Evolutionary conservation across 2,113 vertebrate genomes (phyloP).

Genomic region (Oreochromis tanganicae): DNA sequence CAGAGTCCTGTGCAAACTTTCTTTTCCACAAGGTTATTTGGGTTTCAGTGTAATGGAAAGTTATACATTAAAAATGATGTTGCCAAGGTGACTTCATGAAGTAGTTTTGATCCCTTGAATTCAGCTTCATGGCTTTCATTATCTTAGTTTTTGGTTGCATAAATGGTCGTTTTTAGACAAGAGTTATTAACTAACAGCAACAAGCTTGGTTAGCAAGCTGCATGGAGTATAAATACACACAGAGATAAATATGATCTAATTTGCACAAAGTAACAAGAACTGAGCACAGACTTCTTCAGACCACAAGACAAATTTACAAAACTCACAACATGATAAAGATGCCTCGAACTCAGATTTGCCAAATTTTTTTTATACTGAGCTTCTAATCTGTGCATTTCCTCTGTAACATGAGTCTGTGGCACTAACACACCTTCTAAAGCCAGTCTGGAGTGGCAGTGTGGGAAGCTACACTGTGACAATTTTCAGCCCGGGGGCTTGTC

Average conservation of each 20-base stretch:
- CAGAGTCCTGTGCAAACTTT: background rate
- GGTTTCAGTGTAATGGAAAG: background rate
- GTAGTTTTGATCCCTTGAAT: background rate
- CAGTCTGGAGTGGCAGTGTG: background rate
- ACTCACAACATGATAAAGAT: background rate
- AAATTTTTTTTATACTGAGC: background rate
- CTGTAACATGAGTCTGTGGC: background rate
- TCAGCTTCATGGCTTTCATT: background rate
- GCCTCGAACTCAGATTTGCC: background rate
- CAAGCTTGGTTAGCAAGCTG: background rate
- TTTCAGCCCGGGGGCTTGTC: background rate
- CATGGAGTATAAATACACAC: background rate
- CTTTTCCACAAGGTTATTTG: background rate
- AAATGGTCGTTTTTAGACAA: background rate
- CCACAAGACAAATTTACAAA: background rate
- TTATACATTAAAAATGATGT: background rate
- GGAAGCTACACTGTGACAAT: background rate
- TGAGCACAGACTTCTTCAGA: background rate
- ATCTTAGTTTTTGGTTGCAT: background rate
- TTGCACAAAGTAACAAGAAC: background rate
- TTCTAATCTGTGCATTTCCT: background rate
- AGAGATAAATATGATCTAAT: background rate
- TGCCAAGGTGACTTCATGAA: background rate
- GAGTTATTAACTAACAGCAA: background rate
- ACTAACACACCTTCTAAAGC: background rate